Base-by-base conservation (phyloP, 1,140 invertebrate genomes). In the Danaus plexippus region DNA sequence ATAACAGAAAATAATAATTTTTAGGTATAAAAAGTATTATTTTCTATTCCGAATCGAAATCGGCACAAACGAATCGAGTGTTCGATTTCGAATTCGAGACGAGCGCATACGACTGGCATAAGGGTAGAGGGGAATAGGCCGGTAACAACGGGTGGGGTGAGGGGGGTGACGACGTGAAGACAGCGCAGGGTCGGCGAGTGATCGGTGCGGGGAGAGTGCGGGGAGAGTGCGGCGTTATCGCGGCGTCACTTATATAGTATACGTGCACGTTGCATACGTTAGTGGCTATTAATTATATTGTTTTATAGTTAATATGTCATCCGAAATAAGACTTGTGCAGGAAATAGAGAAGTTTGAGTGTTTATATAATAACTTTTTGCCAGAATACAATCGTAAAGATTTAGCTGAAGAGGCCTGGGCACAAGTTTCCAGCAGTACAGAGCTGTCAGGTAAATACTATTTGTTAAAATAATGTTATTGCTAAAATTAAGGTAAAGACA, bases 351-450 rank as follows among this genome's bases (percentile, higher is more conserved):
- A 66, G 45, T 50, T 57, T 46, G 60, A 59, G 43, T 61, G 62
- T 12, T 49, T 66, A 9, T 69, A 66, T 15, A 69, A 69, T 43
- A 59, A 54, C 47, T 60, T 62, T 41, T 15, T 69, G 42, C 61
- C 61, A 1, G 61, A 69, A 49, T 69, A 69, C 13, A 66, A 59
- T 41, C 56, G 67, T 1, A 69, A 66, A 43, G 67, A 69, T 50
- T 15, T 64, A 18, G 47, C 50, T 0, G 67, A 69, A 11, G 59
- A 61, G 11, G 67, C 61, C 11, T 69, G 67, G 67, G 44, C 15
- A 5, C 55, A 58, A 44, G 61, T 69, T 13, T 59, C 67, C 9
- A 48, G 48, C 2, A 66, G 22, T 8, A 32, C 22, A 8, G 7
- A 32, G 22, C 7, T 32, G 22, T 32, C 22, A 32, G 22, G 22